Base-by-base conservation (phyloP, 1,140 invertebrate species). In the Drosophila pachea region DNA sequence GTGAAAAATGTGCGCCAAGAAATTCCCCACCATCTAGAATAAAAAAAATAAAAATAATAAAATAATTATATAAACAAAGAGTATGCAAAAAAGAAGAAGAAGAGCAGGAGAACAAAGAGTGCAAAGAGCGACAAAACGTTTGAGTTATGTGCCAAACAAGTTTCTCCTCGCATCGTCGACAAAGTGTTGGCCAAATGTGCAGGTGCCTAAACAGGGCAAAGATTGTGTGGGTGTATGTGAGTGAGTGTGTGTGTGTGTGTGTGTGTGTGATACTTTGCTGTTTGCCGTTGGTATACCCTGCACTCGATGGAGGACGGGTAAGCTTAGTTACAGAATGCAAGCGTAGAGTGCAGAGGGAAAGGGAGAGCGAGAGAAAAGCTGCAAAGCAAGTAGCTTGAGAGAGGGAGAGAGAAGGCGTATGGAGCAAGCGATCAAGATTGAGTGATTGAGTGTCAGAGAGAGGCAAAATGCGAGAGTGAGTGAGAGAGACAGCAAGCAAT, bases 51-150 rank as follows among this genome's bases (percentile, higher is more conserved):
- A 73, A 9, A n/a, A n/a, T n/a, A n/a, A 40, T 9, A 2, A 73
- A 76, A 76, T 64, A 74, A 76, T 76, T 70, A 74, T 74, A 73
- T 69, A 64, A 66, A 71, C 42, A 70, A 69, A 71, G 42, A 52
- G 29, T 43, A 22, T 11, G 5, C 11, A 47, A 59, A 62, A 55
- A 38, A 14, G 4, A 22, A 11, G 5, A 14, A 40, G 54, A 62
- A 50, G 33, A 14, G 4, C 33, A 36, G 12, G 48, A 43, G 60
- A 69, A 69, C 49, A 40, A 61, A 53, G 33, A 49, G 16, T 49
- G 49, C 45, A 50, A n/a, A 29, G 38, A 43, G 54, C 53, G 65
- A 68, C 65, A 73, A 53, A 66, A 47, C 62, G 48, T 70, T 70
- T 66, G 54, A 66, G 62, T 60, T 67, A 71, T 71, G 68, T 49